Evolutionary conservation across 2,797 vertebrate species (phyloP).

Genomic region (Urosaurus nigricauda): DNA sequence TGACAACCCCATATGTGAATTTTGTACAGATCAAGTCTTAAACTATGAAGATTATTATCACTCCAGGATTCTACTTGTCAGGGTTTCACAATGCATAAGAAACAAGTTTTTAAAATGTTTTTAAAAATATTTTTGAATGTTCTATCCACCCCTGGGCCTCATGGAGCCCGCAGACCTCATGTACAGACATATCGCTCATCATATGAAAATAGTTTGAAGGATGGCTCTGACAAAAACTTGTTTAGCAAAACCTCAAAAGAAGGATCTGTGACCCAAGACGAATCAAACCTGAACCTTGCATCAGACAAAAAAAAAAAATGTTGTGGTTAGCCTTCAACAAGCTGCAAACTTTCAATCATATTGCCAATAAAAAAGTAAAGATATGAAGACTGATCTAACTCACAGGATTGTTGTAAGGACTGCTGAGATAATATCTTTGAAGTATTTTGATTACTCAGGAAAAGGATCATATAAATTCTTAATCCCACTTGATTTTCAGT

Average conservation of each 20-base stretch:
- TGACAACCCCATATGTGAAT: too few relatives aligned
- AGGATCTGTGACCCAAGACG: neutral
- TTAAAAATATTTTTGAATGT: too few relatives aligned
- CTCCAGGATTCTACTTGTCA: too few relatives aligned
- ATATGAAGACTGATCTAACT: neutral
- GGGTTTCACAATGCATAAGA: too few relatives aligned
- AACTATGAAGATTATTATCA: too few relatives aligned
- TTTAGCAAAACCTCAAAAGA: neutral
- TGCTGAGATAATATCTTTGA: neutral
- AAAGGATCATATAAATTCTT: neutral
- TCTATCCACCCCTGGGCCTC: too few relatives aligned
- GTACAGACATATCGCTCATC: neutral
- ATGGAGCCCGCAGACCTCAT: neutral
- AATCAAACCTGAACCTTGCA: neutral
- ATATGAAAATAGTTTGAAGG: neutral
- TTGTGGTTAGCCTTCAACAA: neutral
- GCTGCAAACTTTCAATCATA: neutral
- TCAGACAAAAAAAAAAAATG: neutral
- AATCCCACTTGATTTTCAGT: conserved; percentile 6
- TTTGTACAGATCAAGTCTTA: too few relatives aligned
- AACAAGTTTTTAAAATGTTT: too few relatives aligned
- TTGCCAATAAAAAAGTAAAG: neutral
- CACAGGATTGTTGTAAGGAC: neutral
- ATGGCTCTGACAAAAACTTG: neutral
- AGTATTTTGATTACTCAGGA: neutral